Evolutionary conservation across 2,797 vertebrate genomes (phyloP).

Genomic region (Pseudopleuronectes americanus): DNA sequence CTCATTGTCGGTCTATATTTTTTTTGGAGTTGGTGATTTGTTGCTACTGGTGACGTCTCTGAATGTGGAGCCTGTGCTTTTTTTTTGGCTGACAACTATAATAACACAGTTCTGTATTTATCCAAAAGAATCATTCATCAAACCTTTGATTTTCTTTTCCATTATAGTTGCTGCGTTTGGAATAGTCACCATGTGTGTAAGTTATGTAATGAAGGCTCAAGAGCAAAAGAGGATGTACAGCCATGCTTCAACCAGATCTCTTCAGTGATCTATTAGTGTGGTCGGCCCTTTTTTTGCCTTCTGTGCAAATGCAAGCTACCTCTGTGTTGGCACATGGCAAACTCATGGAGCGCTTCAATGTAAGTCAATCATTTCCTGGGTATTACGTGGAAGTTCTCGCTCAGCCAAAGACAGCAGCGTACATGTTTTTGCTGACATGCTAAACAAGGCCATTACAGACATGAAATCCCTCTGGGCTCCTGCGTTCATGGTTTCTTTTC

Average conservation of each 20-base stretch:
- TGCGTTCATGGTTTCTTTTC: neutral
- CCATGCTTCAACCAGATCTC: neutral
- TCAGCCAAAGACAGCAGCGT: neutral
- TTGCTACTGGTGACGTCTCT: neutral
- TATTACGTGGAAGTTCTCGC: neutral
- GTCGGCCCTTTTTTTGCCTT: neutral
- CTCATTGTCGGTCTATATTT: neutral
- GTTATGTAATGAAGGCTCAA: conserved; percentile 6
- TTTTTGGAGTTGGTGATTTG: neutral
- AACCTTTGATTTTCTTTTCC: neutral
- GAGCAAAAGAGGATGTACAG: neutral
- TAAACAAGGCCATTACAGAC: neutral
- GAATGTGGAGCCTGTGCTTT: neutral
- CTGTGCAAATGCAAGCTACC: neutral
- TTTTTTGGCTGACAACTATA: neutral
- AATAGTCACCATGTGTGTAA: neutral
- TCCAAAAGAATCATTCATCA: neutral
- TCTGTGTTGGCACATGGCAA: conserved; percentile 2
- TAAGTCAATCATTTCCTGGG: neutral
- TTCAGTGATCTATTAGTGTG: neutral
- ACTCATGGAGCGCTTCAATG: conserved; percentile 2
- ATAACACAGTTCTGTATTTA: neutral
- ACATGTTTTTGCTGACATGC: neutral
- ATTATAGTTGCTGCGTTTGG: neutral
- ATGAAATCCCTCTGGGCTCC: neutral